Evolutionary conservation across 1,140 invertebrate genomes (phyloP).

Genomic region (Babylonia areolata): DNA sequence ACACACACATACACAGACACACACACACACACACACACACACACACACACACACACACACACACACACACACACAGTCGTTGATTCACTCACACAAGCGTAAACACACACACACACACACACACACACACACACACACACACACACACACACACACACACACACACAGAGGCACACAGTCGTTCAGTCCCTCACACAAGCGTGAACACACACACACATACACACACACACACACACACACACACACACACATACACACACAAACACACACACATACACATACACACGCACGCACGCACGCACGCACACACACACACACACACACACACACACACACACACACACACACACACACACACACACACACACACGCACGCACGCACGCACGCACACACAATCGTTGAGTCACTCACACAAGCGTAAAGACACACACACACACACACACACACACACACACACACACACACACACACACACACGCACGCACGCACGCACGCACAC

Average conservation of each 20-base stretch:
- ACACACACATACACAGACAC: no score
- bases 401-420: not conserved
- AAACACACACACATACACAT: not conserved
- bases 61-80: no score
- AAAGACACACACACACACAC: not conserved
- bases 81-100: no score
- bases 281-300: not conserved
- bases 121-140: not conserved
- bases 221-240: not conserved
- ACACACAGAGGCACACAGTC: not conserved
- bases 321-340: not conserved
- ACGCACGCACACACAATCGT: not conserved
- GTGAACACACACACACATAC: not conserved
- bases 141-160: not conserved
- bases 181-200: not conserved
- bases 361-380: not conserved
- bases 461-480: not conserved
- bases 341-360: not conserved
- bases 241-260: not conserved
- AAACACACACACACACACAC: not conserved
- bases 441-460: conserved; percentile 11
- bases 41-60: no score
- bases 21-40: no score
- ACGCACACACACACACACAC: not conserved
- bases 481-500: conserved; percentile 3